Evolutionary conservation across 1,140 invertebrate species (phyloP).

Genomic region (Sipha flava): DNA sequence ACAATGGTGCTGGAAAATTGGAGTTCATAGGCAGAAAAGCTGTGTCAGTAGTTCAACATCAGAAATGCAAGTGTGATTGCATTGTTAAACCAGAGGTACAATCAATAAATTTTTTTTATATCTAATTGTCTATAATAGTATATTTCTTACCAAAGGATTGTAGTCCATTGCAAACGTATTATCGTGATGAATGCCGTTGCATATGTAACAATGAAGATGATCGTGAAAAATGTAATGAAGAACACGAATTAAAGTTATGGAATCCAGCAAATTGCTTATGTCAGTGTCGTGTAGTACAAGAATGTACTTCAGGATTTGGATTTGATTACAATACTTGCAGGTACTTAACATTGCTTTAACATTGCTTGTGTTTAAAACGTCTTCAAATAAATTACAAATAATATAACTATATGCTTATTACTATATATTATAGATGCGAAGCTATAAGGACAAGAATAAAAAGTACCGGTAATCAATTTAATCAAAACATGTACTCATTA

Average conservation of each 20-base stretch:
- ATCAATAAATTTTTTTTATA: neutral
- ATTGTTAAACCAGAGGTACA: slow-evolving; percentile 49
- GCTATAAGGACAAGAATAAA: neutral
- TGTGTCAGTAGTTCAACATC: slow-evolving; percentile 53
- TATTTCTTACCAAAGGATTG: slow-evolving; percentile 49
- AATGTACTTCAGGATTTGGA: slow-evolving; percentile 52
- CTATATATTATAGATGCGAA: neutral
- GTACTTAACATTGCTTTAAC: slow-evolving; percentile 40
- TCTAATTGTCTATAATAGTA: neutral
- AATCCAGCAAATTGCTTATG: slow-evolving; percentile 52
- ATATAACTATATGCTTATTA: neutral
- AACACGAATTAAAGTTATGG: slow-evolving; percentile 51
- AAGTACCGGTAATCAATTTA: neutral
- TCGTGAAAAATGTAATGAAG: slow-evolving; percentile 48
- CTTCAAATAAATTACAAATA: neutral
- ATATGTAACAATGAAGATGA: slow-evolving; percentile 54
- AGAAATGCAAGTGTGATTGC: slow-evolving; percentile 54
- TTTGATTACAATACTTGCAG: slow-evolving; percentile 54
- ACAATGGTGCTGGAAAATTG: slow-evolving; percentile 28
- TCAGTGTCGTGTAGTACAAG: slow-evolving; percentile 47
- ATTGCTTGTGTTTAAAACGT: neutral
- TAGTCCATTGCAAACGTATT: slow-evolving; percentile 50
- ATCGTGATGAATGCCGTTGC: slow-evolving; percentile 51
- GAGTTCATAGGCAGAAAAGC: slow-evolving; percentile 41
- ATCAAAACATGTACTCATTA: neutral